These are phyloP conservation scores for Brienomyrus brachyistius DNA, from an alignment of 2,113 vertebrate genomes.

Conservation along the genomic window DNA sequence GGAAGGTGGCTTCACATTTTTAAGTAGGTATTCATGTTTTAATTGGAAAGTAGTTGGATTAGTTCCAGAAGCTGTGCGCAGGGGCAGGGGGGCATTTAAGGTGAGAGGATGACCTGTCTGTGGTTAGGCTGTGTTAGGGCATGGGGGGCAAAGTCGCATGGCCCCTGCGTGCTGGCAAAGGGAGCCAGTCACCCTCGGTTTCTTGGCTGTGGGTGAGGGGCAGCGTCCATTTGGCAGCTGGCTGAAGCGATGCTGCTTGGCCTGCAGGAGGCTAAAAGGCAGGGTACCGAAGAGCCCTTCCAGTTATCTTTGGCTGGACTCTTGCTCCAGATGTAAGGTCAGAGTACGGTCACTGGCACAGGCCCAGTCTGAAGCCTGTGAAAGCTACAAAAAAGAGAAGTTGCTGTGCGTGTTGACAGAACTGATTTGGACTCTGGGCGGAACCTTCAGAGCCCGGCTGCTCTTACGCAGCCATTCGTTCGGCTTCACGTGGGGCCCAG, in stretches of 20 bases:
- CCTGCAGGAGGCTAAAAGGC: constrained; percentile 15
- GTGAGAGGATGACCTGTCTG: neutral
- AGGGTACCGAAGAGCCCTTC: constrained; percentile 25
- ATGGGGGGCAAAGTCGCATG: neutral
- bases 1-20: neutral
- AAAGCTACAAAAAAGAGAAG: neutral
- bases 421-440: neutral
- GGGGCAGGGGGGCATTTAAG: neutral
- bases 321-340: constrained; percentile 63
- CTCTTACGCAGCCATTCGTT: neutral
- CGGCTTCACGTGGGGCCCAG: too few relatives aligned
- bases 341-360: constrained; percentile 69
- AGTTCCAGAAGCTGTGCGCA: neutral
- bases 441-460: neutral
- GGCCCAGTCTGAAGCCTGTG: constrained; percentile 45
- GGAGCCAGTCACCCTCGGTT: neutral
- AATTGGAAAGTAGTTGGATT: neutral
- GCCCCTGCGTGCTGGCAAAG: neutral
- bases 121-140: neutral
- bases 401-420: neutral
- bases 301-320: constrained; percentile 59
- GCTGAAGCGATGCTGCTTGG: neutral
- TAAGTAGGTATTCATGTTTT: neutral
- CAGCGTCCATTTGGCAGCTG: constrained; percentile 12
- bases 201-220: neutral